Evolutionary conservation across 1,140 invertebrate species (phyloP), one percentile per base, ranked within the genome.

Genomic region (Bombus huntii): DNA sequence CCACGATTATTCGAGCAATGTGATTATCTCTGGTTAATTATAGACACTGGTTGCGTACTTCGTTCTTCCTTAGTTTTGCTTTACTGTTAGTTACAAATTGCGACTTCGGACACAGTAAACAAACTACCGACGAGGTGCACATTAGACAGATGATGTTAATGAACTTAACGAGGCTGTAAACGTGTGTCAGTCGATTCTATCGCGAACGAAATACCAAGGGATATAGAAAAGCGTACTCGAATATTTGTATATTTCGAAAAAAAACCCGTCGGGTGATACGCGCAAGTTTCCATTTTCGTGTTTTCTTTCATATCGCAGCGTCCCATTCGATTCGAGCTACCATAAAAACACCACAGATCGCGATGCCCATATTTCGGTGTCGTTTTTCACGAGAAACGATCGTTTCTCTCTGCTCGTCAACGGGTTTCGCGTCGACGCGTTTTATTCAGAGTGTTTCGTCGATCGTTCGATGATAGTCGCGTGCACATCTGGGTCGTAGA

Each of bases 401-500:
- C 0, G 47, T 22, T 53, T 2, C 18, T 53, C 5, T 0, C 18
- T 22, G 18, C 47, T 8, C 47, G 47, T 22, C 47, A 0, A 6
- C 47, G 18, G 47, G 18, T 53, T 53, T 53, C 47, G 18, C 47
- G 47, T 22, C 18, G 47, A 53, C 47, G 15, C 18, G 47, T 53
- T 53, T 53, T 53, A 62, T 62, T n/a, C 59, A n/a, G 12, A 62
- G 59, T 1, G 59, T 13, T 5, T 77, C 39, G 44, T 62, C 71
- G 70, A 37, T 15, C 18, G 47, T 8, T 53, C 5, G 47, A 22
- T 2, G 47, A 53, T 0, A 22, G 47, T 8, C 47, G 6, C 70
- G 12, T 22, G 25, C 37, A 77, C 90, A 91, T 83, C 88, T 80
- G 53, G 85, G 90, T 91, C 92, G 88, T 88, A 89, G 88, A 91